Evolutionary conservation across 2,113 vertebrate species (phyloP), one percentile per base, ranked within the genome.

Genomic region (Bettongia penicillata): DNA sequence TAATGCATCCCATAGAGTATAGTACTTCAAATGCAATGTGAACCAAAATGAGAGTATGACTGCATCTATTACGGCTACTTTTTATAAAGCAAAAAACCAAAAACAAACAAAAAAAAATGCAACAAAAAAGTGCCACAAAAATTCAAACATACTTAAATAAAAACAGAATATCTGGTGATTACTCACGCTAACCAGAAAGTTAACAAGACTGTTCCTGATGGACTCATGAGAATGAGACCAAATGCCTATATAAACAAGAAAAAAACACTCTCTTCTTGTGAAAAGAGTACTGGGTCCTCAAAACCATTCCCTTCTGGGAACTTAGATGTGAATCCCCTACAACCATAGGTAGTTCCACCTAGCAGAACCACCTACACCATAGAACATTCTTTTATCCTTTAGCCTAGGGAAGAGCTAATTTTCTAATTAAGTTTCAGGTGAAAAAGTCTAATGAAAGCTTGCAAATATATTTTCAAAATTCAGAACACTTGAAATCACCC

Each of bases 121-220:
- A 93, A 92, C 89, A 94, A 93, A 95, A 61, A 95, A 55, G 84
- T 91, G 94, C 91, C 95, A 51, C 84, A 96, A 93, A 53, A 95
- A 96, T 84, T 84, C 14, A 95, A 95, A 43, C 89, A 53, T 91
- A 96, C 95, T 97, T 95, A 97, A 97, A 95, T 97, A 97, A 96
- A 98, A 97, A 97, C 96, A 97, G 95, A 97, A 97, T 96, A 96
- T 89, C 96, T n/a, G 95, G 94, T 96, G 95, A 97, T 97, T 96
- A 96, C 95, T 98, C 96, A 97, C 77, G 52, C 55, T 97, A 96
- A 96, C 93, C 97, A 96, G 96, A 97, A 96, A 97, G 96, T 94
- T 97, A 94, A 91, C 97, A 97, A 94, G 94, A 93, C 89, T 94
- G 94, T 95, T 94, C 92, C 97, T 95, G 49, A 97, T 92, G 94